These are phyloP conservation scores for Carduelis carduelis DNA, from an alignment of 2,797 vertebrate genomes.

Conservation along the genomic window DNA sequence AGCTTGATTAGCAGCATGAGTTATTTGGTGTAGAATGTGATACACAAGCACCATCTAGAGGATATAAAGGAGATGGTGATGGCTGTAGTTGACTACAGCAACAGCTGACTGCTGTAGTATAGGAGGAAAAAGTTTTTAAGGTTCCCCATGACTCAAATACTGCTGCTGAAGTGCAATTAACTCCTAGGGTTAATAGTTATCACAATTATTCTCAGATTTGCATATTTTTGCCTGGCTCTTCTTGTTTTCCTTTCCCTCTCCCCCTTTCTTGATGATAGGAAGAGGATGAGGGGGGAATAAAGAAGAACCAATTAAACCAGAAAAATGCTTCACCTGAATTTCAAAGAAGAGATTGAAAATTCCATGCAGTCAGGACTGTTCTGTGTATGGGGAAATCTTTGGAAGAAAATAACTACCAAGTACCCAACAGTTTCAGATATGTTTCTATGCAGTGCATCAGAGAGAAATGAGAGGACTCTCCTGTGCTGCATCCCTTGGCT, in stretches of 20 bases:
- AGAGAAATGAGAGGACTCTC: not conserved
- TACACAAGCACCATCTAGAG: constrained; percentile 62
- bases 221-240: not conserved
- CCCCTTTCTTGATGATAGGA: not conserved
- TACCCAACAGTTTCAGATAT: not conserved
- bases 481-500: not conserved
- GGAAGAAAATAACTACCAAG: not conserved
- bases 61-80: not conserved
- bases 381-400: not conserved
- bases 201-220: not conserved
- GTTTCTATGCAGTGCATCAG: not conserved
- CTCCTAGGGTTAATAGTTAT: not conserved
- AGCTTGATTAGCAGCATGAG: not conserved
- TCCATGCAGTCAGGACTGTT: not conserved
- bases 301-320: not conserved
- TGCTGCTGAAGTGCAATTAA: not conserved
- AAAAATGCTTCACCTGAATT: not conserved
- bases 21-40: not conserved
- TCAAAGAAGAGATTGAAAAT: not conserved
- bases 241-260: not conserved
- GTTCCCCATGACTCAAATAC: not conserved
- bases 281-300: not conserved
- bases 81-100: not conserved
- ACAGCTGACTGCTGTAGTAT: not conserved
- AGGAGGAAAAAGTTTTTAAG: not conserved